Conservation (phyloP, 2,888 invertebrate species). For the Himalopsyche kuldschensis region DNA sequence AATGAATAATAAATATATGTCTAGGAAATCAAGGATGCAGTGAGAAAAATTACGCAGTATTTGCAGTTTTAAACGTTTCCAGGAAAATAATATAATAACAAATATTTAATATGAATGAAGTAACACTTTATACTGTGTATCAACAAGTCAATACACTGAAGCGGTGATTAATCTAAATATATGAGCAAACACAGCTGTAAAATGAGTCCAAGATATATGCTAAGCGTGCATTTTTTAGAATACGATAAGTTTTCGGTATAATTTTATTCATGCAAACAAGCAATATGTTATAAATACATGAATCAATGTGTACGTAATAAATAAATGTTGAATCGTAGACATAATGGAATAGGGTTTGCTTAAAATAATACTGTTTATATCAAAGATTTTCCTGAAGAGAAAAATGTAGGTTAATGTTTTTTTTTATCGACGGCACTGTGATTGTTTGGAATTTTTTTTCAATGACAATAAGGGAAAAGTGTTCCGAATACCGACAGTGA, state of each 20-base stretch:
- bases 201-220: background rate
- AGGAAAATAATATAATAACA: background rate
- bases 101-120: background rate
- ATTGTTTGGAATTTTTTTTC: too few species aligned
- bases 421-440: too few species aligned
- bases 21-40: too few species aligned
- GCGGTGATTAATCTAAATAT: background rate
- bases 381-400: too few species aligned
- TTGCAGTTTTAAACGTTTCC: background rate
- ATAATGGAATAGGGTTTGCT: too few species aligned
- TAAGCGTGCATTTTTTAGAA: background rate
- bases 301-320: background rate
- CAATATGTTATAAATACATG: background rate
- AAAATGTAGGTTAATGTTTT: too few species aligned
- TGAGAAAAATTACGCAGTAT: background rate
- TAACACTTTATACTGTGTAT: background rate
- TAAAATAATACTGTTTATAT: too few species aligned
- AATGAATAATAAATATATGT: too few species aligned
- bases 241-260: background rate
- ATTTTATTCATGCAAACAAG: background rate
- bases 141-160: background rate
- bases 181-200: background rate
- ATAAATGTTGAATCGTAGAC: too few species aligned
- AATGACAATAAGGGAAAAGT: too few species aligned
- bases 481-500: too few species aligned